Evolutionary conservation across 2,888 invertebrate genomes (phyloP), one percentile per base, ranked within the genome.

Genomic region (Tachina lurida): DNA sequence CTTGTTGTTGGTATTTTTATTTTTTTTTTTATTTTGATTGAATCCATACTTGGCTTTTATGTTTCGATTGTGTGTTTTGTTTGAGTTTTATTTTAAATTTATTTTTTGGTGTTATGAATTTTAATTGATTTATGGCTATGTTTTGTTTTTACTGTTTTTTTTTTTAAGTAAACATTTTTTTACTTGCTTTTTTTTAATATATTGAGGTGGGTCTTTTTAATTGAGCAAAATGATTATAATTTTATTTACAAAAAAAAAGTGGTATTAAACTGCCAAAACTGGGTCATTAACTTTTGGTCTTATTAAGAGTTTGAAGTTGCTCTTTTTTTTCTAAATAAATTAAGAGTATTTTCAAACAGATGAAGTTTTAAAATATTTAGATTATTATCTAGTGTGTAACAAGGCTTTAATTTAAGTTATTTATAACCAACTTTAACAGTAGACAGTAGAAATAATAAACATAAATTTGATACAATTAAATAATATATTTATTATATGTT

Each of bases 61-160:
- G 17, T 58, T 63, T 75, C 39, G 75, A 63, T 60, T 22, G 39
- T 41, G 41, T 68, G 31, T 71, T 56, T 68, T 71, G n/a, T 63
- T 58, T 62, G 39, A 5, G 17, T 39, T 73, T 60, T 76, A 17
- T 84, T 63, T 39, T 60, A 2, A 8, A 31, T 73, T 39, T 31
- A 31, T 76, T 82, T 86, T 71, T 79, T 60, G 75, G 47, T 79
- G 71, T 62, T 86, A 73, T 86, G 77, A 86, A 86, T 86, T 86
- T 86, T 83, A 86, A 86, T 86, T 80, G 76, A 86, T 80, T 86
- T 86, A 86, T 86, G 86, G 86, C 86, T 80, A 86, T 56, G 62
- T 76, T 76, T 73, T 73, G 65, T 83, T 82, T 75, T 62, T 60
- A 56, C 67, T 47, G 45, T 43, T 82, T 13, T 77, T 74, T 43